A percentile compares a stretch with the other conserved stretches of the same genome.
phyloP scores from a whole-genome alignment of 2,113 vertebrate species.

The Piaya cayana region DNA sequence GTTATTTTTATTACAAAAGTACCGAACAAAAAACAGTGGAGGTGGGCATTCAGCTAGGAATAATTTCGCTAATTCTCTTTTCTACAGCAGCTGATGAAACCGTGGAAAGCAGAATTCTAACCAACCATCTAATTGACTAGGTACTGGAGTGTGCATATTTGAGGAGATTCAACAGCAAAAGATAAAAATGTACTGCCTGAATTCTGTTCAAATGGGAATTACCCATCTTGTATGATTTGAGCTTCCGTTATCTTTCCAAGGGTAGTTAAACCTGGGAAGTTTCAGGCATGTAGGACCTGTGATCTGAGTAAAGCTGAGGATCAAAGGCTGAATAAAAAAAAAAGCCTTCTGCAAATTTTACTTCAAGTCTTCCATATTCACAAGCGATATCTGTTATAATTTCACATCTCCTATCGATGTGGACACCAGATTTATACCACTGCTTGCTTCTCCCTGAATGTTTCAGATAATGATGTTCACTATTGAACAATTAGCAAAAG shows the following conservation, averaged over 20 bases:
- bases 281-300: neutral
- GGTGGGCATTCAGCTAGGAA: neutral
- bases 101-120: neutral
- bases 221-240: neutral
- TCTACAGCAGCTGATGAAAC: neutral
- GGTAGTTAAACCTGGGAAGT: neutral
- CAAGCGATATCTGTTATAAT: neutral
- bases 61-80: neutral
- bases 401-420: neutral
- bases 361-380: neutral
- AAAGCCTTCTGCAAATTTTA: conserved; percentile 31
- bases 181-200: neutral
- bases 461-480: neutral
- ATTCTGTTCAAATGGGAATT: neutral
- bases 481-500: neutral
- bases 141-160: neutral
- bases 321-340: conserved; percentile 34
- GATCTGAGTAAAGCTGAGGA: conserved; percentile 22
- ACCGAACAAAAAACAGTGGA: neutral
- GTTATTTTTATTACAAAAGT: neutral
- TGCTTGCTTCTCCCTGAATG: neutral
- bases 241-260: neutral
- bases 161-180: neutral
- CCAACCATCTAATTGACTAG: neutral
- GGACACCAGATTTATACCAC: neutral